A percentile compares a stretch with the other conserved stretches of the same genome.
Evolutionary conservation across 2,113 vertebrate species (phyloP).

Genomic region (Mungos mungo): DNA sequence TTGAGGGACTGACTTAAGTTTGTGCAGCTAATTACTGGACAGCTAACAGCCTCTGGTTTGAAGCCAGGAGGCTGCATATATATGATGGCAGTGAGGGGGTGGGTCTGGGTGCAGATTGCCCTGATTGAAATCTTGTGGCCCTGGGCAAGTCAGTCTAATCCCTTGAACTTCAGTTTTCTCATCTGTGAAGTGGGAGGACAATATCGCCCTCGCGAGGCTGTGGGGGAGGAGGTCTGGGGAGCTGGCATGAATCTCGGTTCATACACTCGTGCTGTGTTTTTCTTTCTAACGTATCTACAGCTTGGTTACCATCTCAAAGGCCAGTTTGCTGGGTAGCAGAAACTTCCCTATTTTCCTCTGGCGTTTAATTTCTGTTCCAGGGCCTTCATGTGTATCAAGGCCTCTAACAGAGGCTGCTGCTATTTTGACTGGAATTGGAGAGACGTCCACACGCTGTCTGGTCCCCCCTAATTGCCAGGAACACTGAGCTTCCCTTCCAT

Average conservation of each 20-base stretch:
- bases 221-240: background rate
- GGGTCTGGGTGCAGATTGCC: background rate
- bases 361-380: background rate
- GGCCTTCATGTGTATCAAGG: background rate
- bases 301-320: background rate
- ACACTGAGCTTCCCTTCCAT: background rate
- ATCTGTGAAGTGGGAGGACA: background rate
- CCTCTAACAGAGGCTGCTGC: background rate
- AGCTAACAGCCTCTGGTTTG: background rate
- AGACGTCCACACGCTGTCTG: accelerated
- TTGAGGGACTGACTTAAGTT: background rate
- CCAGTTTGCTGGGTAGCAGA: background rate
- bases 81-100: background rate
- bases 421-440: background rate
- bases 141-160: background rate
- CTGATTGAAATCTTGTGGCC: background rate
- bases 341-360: background rate
- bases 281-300: background rate
- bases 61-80: background rate
- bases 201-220: background rate
- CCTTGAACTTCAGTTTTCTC: background rate
- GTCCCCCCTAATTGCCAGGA: background rate
- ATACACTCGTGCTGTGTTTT: background rate
- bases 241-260: background rate
- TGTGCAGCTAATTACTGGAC: background rate